These are phyloP conservation scores for Thalassophryne amazonica DNA, from an alignment of 2,797 vertebrate genomes.

Conservation along the genomic window DNA sequence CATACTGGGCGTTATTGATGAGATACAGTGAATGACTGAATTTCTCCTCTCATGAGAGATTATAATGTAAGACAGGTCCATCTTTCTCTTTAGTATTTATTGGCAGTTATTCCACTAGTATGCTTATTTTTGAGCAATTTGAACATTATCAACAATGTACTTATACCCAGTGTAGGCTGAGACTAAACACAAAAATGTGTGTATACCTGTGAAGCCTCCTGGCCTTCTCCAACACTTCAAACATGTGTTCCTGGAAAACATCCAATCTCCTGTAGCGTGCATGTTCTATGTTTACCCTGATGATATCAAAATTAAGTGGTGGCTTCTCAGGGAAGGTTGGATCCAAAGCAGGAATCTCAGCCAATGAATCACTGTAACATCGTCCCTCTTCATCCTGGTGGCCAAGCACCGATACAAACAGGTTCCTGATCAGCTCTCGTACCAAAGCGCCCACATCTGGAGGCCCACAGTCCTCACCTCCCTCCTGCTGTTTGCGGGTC, in stretches of 20 bases:
- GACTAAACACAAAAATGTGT: background rate
- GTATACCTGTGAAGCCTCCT: conserved; percentile 90
- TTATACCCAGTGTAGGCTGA: background rate
- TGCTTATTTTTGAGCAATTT: too few species aligned
- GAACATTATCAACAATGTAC: background rate
- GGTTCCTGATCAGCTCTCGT: conserved; percentile 94
- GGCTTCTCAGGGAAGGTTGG: conserved; percentile 86
- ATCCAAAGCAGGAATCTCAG: conserved; percentile 92
- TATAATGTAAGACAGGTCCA: too few species aligned
- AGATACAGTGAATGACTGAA: too few species aligned
- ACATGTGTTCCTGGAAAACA: conserved; percentile 98
- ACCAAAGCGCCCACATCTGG: conserved; percentile 87
- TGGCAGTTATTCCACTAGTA: too few species aligned
- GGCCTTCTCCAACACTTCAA: conserved; percentile 94
- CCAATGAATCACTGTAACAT: conserved; percentile 97
- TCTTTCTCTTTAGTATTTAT: too few species aligned
- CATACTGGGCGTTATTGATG: too few species aligned
- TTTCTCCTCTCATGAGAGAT: too few species aligned
- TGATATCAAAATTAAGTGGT: conserved; percentile 91
- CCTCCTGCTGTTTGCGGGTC: conserved; percentile 85
- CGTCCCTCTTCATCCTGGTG: conserved; percentile 98
- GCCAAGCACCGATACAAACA: conserved; percentile 96
- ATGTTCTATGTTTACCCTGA: conserved; percentile 90
- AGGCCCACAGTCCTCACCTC: conserved; percentile 86
- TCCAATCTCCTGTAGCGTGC: conserved; percentile 92